These are phyloP conservation scores for Sweltsa coloradensis DNA, from an alignment of 1,140 invertebrate species.

Conservation along the genomic window DNA sequence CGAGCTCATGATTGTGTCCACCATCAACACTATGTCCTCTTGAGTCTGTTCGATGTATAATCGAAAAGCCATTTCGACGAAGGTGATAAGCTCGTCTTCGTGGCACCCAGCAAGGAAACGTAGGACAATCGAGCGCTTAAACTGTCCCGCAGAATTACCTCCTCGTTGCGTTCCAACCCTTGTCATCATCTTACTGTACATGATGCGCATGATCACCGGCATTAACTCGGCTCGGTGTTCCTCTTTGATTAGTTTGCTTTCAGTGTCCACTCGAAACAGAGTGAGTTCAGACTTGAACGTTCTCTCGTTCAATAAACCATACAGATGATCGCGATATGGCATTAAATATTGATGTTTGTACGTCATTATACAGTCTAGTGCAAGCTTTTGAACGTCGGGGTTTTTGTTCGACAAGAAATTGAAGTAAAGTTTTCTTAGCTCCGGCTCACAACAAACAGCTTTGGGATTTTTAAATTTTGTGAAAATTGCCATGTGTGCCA, in stretches of 20 bases:
- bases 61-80: slow-evolving; percentile 74
- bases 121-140: slow-evolving; percentile 61
- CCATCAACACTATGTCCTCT: slow-evolving; percentile 30
- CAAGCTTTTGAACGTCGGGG: slow-evolving; percentile 64
- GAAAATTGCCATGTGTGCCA: slow-evolving; percentile 64
- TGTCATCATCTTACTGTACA: slow-evolving; percentile 80
- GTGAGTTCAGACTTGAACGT: slow-evolving; percentile 75
- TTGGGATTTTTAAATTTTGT: slow-evolving; percentile 68
- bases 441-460: slow-evolving; percentile 58
- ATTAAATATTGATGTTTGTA: slow-evolving; percentile 67
- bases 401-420: slow-evolving; percentile 70
- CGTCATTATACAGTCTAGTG: slow-evolving; percentile 70
- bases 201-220: slow-evolving; percentile 66
- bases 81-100: slow-evolving; percentile 62
- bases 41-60: slow-evolving; percentile 50
- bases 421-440: slow-evolving; percentile 60
- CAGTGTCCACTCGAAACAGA: slow-evolving; percentile 60
- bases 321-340: slow-evolving; percentile 60
- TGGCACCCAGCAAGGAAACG: slow-evolving; percentile 72
- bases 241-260: slow-evolving; percentile 47
- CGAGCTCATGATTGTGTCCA: slow-evolving; percentile 30
- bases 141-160: slow-evolving; percentile 56
- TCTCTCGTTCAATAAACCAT: slow-evolving; percentile 71
- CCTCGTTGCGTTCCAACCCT: slow-evolving; percentile 55
- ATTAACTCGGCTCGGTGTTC: slow-evolving; percentile 66